A percentile compares a stretch with the other conserved stretches of the same genome.
phyloP scores from a whole-genome alignment of 1,140 invertebrate species.

The Chymomyza costata region DNA sequence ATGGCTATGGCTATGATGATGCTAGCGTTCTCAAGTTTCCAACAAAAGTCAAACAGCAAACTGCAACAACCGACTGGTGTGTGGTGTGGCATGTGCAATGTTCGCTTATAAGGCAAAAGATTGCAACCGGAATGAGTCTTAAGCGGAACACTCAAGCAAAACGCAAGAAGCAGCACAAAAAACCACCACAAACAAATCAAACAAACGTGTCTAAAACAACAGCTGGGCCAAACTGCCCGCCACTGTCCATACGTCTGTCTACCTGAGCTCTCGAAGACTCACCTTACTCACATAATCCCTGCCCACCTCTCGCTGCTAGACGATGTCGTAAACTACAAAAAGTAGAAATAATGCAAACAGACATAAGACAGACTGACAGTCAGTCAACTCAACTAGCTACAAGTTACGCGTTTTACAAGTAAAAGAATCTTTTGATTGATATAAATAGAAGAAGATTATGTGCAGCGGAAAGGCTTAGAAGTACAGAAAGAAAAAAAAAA shows the following conservation, averaged over 20 bases:
- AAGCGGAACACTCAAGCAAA: constrained; percentile 40
- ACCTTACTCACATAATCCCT: too few species aligned
- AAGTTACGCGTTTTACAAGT: too few species aligned
- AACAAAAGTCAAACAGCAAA: constrained; percentile 25
- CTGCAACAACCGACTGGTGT: constrained; percentile 19
- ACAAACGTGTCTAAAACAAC: constrained; percentile 13
- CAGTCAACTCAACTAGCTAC: too few species aligned
- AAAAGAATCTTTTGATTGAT: too few species aligned
- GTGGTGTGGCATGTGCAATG: constrained; percentile 33
- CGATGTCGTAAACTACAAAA: neutral
- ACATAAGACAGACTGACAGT: neutral
- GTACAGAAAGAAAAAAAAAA: too few species aligned
- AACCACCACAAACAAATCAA: constrained; percentile 7
- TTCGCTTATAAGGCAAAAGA: constrained; percentile 62
- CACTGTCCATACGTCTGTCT: too few species aligned
- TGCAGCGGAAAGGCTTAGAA: too few species aligned
- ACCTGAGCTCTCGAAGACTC: too few species aligned
- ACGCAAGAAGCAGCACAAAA: constrained; percentile 14
- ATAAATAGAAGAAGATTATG: too few species aligned
- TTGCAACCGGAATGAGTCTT: constrained; percentile 62
- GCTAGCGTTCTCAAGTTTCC: constrained; percentile 9
- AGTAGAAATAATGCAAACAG: neutral
- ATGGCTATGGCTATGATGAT: too few species aligned
- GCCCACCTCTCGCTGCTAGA: too few species aligned
- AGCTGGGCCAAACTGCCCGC: neutral